phyloP scores from a whole-genome alignment of 2,113 vertebrate species.

The Myxocyprinus asiaticus region DNA sequence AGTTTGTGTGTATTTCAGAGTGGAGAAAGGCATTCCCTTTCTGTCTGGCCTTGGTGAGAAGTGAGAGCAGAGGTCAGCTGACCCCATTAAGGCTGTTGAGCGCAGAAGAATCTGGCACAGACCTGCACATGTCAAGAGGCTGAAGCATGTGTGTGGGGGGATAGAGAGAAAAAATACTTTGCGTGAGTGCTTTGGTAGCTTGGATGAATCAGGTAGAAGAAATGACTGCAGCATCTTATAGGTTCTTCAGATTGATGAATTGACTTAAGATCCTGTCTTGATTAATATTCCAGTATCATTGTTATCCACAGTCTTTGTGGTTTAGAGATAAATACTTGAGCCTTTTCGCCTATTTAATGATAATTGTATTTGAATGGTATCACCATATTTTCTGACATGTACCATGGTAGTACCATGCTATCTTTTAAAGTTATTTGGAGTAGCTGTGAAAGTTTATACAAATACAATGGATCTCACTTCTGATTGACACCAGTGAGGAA shows the following conservation, averaged over 20 bases:
- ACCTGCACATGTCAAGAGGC: slow-evolving; percentile 47
- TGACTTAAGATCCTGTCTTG: slow-evolving; percentile 11
- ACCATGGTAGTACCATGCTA: no score
- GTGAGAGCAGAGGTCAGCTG: slow-evolving; percentile 48
- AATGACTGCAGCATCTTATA: background rate
- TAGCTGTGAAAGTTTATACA: no score
- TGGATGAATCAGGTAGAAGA: background rate
- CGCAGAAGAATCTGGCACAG: slow-evolving; percentile 45
- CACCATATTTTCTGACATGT: no score
- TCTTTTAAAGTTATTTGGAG: no score
- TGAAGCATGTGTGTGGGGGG: slow-evolving; percentile 23
- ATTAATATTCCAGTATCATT: no score
- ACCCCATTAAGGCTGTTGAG: slow-evolving; percentile 59
- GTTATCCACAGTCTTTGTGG: background rate
- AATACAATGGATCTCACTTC: no score
- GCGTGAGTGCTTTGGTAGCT: background rate
- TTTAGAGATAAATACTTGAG: slow-evolving; percentile 17
- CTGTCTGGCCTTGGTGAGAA: slow-evolving; percentile 42
- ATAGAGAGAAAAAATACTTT: slow-evolving; percentile 16
- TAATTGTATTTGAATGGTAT: no score
- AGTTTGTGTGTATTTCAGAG: slow-evolving; percentile 49
- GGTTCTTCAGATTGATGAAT: slow-evolving; percentile 18
- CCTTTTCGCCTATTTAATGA: no score
- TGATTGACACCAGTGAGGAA: no score
- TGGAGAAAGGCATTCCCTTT: slow-evolving; percentile 39